Evolutionary conservation across 2,888 invertebrate species (phyloP), one percentile per base, ranked within the genome.

Genomic region (Pyrgus malvae): DNA sequence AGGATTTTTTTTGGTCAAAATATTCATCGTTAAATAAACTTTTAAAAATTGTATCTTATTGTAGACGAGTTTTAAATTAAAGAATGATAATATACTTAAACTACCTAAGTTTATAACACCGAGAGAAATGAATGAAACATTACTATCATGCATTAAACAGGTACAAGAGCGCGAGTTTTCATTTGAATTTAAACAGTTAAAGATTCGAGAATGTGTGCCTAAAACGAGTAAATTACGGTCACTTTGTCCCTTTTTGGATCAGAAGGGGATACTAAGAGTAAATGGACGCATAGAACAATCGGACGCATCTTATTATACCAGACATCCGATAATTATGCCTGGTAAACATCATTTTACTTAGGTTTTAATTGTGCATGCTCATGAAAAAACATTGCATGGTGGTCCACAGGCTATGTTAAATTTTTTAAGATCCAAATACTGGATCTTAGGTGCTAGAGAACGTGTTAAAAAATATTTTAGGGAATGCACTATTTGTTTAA

Each of bases 221-320:
- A 51, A 37, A 7, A 59, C 44, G 3, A 51, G 45, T 23, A 2
- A 19, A 3, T 21, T 40, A 4, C 19, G 21, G 3, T 48, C 58
- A 1, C 55, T 65, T n/a, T 46, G 31, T 55, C 62, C 64, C 2
- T 51, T 59, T 42, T 14, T 67, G 0, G 67, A 69, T 42, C 17
- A 38, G 0, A 29, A 64, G 2, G 59, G 56, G 0, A 46, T 67
- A 0, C 3, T 66, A 7, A 57, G 67, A 56, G 65, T 65, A 0
- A 48, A 58, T n/a, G 69, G 68, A 2, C 56, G 70, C 17, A 38
- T 72, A 1, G 16, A 54, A 27, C 19, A 65, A 2, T 21, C 64
- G 17, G 3, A 63, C 1, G 12, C 44, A 6, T 16, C 14, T 0
- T 57, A 57, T 29, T 41, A 59, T n/a, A n/a, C n/a, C n/a, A n/a